Evolutionary conservation across 2,113 vertebrate species (phyloP).

Genomic region (Panthera leo): DNA sequence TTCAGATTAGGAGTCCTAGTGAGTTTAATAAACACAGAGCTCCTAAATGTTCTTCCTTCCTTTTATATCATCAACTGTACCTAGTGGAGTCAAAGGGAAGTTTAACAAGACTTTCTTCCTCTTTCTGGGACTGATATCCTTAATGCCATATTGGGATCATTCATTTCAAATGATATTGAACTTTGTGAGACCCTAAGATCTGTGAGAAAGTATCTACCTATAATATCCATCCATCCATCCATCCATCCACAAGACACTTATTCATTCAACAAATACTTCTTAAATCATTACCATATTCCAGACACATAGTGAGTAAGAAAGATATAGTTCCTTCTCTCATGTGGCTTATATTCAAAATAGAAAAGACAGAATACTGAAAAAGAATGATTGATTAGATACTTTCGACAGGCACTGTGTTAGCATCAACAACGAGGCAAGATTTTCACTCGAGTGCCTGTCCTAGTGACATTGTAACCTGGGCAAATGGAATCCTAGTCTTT

Average conservation of each 20-base stretch:
- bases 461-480: accelerated
- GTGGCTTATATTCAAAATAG: neutral
- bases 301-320: neutral
- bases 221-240: neutral
- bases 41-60: neutral
- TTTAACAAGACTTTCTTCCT: neutral
- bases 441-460: neutral
- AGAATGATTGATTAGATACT: neutral
- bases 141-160: neutral
- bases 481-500: neutral
- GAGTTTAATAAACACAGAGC: neutral
- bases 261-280: conserved; percentile 28
- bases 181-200: neutral
- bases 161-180: neutral
- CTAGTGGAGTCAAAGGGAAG: neutral
- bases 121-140: neutral
- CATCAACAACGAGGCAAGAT: neutral
- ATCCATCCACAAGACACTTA: neutral
- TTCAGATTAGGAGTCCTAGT: neutral
- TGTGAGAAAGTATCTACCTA: neutral
- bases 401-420: neutral
- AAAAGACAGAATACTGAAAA: neutral
- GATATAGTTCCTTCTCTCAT: neutral
- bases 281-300: neutral
- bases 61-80: neutral